Evolutionary conservation across 2,888 invertebrate genomes (phyloP).

Genomic region (Fragum whitleyi): DNA sequence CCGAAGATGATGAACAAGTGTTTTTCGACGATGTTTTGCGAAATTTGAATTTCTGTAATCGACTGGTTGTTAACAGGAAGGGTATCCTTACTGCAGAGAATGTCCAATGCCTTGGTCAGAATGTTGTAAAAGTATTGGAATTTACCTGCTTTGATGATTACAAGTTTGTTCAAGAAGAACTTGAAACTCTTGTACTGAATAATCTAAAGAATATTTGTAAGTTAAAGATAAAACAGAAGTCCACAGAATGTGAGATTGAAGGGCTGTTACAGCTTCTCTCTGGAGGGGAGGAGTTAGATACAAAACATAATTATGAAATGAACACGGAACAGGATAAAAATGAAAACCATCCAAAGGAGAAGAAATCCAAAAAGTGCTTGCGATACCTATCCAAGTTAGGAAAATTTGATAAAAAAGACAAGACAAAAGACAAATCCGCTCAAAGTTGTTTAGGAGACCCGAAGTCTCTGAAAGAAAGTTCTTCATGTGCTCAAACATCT

Average conservation of each 20-base stretch:
- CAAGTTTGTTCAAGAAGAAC: background rate
- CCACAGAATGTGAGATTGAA: conserved; percentile 13
- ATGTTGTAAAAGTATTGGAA: conserved; percentile 29
- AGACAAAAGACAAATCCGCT: background rate
- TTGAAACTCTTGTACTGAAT: conserved; percentile 29
- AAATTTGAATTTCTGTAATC: conserved; percentile 36
- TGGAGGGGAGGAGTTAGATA: conserved; percentile 8
- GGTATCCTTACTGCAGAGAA: conserved; percentile 36
- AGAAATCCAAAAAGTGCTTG: conserved; percentile 18
- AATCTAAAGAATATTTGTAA: conserved; percentile 25
- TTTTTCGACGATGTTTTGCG: conserved; percentile 35
- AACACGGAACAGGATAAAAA: conserved; percentile 8
- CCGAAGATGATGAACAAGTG: conserved; percentile 8
- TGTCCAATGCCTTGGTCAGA: conserved; percentile 35
- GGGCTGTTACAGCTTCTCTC: conserved; percentile 3
- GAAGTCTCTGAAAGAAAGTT: background rate
- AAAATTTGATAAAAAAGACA: background rate
- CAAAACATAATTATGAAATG: background rate
- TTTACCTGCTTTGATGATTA: conserved; percentile 40
- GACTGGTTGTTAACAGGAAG: conserved; percentile 26
- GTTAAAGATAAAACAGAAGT: conserved; percentile 19
- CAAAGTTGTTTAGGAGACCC: background rate
- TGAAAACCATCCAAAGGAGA: conserved; percentile 5
- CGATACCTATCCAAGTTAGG: conserved; percentile 13
- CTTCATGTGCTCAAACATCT: conserved; percentile 1